phyloP scores from a whole-genome alignment of 2,888 invertebrate species.

The Odontocolon sp. region DNA sequence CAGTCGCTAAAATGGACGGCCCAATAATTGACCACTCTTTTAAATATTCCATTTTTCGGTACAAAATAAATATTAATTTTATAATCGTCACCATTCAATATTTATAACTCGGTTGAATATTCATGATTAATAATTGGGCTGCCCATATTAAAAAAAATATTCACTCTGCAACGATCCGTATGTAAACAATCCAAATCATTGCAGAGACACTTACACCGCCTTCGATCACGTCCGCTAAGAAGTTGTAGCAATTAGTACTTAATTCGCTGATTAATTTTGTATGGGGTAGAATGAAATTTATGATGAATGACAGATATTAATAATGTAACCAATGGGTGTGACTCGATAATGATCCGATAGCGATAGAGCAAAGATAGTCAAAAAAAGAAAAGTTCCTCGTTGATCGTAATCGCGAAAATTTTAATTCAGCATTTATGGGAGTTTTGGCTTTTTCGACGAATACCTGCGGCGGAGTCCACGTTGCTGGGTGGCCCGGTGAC shows the following conservation, averaged over 20 bases:
- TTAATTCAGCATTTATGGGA: background rate
- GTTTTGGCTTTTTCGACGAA: conserved; percentile 31
- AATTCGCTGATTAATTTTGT: conserved; percentile 57
- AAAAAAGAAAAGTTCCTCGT: conserved; percentile 13
- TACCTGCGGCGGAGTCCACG: conserved; percentile 78
- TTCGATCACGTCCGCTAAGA: conserved; percentile 47
- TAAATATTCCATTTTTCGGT: too few relatives aligned
- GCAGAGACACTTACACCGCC: conserved; percentile 42
- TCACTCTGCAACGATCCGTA: too few relatives aligned
- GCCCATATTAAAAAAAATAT: background rate
- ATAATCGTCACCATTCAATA: too few relatives aligned
- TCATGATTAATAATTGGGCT: background rate
- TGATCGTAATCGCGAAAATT: background rate
- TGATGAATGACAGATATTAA: conserved; percentile 46
- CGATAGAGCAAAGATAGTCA: conserved; percentile 19
- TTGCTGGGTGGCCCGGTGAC: conserved; percentile 77
- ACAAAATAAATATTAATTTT: too few relatives aligned
- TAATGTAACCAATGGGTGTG: conserved; percentile 35
- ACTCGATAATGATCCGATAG: conserved; percentile 37
- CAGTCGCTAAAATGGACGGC: conserved; percentile 8
- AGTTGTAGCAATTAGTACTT: conserved; percentile 54
- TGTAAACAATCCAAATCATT: conserved; percentile 22
- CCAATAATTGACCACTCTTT: too few relatives aligned
- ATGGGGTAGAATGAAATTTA: conserved; percentile 34
- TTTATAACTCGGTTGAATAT: too few relatives aligned